Conservation (phyloP, 2,888 invertebrate genomes). For the Ryuthela nishihirai region DNA sequence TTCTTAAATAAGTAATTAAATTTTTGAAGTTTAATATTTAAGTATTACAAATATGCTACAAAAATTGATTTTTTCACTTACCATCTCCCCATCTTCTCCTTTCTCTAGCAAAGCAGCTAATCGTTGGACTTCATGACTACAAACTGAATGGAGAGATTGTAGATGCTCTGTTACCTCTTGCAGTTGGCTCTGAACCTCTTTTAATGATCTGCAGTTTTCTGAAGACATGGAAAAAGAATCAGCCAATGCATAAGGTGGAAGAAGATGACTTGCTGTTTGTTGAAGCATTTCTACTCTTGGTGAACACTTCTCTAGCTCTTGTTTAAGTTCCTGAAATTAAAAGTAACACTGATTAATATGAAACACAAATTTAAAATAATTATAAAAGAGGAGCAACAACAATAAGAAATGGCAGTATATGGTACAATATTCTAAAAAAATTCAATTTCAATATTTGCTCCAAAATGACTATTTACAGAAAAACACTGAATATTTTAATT, state of each 20-base stretch:
- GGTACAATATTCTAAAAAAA: too few relatives aligned
- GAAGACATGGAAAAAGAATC: not conserved
- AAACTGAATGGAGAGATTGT: not conserved
- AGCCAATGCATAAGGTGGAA: not conserved
- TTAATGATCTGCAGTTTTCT: not conserved
- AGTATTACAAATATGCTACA: too few relatives aligned
- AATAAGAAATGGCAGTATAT: too few relatives aligned
- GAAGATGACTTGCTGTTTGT: constrained; percentile 8
- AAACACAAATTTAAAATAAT: too few relatives aligned
- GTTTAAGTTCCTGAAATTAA: constrained; percentile 23
- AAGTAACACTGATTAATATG: too few relatives aligned
- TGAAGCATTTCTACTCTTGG: constrained; percentile 11
- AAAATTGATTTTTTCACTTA: too few relatives aligned
- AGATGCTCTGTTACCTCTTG: not conserved
- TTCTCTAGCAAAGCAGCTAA: not conserved
- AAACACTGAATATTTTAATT: too few relatives aligned
- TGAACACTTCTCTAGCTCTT: constrained; percentile 22
- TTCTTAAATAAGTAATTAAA: too few relatives aligned
- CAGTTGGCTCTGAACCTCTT: not conserved
- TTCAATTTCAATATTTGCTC: too few relatives aligned
- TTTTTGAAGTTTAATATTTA: too few relatives aligned
- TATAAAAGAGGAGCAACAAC: too few relatives aligned
- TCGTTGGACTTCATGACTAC: not conserved
- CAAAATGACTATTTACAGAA: too few relatives aligned
- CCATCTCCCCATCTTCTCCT: not conserved